These are phyloP conservation scores for Nasonia longicornis DNA, from an alignment of 1,140 invertebrate species.

Conservation along the genomic window DNA sequence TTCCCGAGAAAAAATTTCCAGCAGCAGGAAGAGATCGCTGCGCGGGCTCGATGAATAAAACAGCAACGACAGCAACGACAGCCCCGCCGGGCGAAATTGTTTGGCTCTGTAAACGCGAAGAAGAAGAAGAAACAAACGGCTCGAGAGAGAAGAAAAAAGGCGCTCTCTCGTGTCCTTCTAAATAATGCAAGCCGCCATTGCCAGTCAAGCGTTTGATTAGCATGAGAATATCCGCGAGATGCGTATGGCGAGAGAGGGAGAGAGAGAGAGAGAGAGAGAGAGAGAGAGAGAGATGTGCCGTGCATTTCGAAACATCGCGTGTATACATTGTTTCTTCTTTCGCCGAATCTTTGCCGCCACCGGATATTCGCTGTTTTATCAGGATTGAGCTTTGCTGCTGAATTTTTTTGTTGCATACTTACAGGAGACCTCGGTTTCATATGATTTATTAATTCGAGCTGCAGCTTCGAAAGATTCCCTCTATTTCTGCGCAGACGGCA, in stretches of 20 bases:
- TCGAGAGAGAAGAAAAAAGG: not conserved
- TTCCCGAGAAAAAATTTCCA: not conserved
- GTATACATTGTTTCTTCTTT: not conserved
- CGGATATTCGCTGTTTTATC: not conserved
- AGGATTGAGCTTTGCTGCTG: not conserved
- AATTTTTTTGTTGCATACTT: not conserved
- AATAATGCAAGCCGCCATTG: constrained; percentile 37
- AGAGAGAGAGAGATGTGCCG: not conserved
- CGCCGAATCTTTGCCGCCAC: not conserved
- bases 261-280: not conserved
- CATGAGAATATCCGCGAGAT: constrained; percentile 5
- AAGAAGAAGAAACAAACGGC: constrained; percentile 1
- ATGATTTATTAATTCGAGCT: not conserved
- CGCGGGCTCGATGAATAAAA: constrained; percentile 12
- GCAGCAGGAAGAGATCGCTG: not conserved
- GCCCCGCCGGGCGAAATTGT: not conserved
- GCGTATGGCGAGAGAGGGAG: not conserved
- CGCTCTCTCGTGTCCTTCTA: constrained; percentile 2
- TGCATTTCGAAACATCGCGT: not conserved
- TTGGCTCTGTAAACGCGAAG: not conserved
- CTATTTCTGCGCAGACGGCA: not conserved
- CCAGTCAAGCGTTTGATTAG: constrained; percentile 42
- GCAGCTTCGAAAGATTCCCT: not conserved
- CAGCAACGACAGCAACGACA: not conserved
- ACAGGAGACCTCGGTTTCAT: not conserved